Evolutionary conservation across 2,113 vertebrate genomes (phyloP), one percentile per base, ranked within the genome.

Genomic region (Sander vitreus): DNA sequence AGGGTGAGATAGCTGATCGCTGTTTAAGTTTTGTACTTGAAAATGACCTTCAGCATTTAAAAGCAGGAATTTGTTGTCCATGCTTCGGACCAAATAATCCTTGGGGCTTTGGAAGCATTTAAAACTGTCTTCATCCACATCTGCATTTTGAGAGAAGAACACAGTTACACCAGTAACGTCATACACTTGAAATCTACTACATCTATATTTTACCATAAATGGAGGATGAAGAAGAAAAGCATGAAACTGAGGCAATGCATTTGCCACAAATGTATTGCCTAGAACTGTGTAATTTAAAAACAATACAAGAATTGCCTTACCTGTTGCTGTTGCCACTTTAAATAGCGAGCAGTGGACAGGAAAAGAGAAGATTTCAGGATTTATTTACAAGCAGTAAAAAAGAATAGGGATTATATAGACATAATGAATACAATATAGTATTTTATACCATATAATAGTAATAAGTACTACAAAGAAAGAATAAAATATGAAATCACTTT

Each of bases 101-200:
- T 1, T 0, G 0, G 0, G 45, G 1, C n/a, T n/a, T n/a, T n/a
- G n/a, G n/a, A n/a, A 0, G 0, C 21, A 0, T 0, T 2, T 0
- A 14, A 83, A 90, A 2, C 0, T 0, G 9, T 91, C 90, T 1
- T 1, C 4, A 0, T n/a, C 21, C 11, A 83, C 0, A 6, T 19
- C 69, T 81, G 30, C 1, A 51, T 59, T 58, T 23, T 5, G 54
- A 67, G 51, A 72, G 21, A 83, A 14, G 30, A 18, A 69, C 15
- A 25, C 0, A 11, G 21, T 39, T 1, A 18, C 11, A 68, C 2
- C 60, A 51, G n/a, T 11, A 23, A 27, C 0, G 3, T 53, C 23
- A 13, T 1, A 6, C 30, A 50, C 6, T 6, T 58, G 2, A 0
- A 18, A 43, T 6, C 51, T 43, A 9, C 11, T 3, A 3, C 23